Base-by-base conservation (phyloP, 2,113 vertebrate species). In the Tyrannus savana region DNA sequence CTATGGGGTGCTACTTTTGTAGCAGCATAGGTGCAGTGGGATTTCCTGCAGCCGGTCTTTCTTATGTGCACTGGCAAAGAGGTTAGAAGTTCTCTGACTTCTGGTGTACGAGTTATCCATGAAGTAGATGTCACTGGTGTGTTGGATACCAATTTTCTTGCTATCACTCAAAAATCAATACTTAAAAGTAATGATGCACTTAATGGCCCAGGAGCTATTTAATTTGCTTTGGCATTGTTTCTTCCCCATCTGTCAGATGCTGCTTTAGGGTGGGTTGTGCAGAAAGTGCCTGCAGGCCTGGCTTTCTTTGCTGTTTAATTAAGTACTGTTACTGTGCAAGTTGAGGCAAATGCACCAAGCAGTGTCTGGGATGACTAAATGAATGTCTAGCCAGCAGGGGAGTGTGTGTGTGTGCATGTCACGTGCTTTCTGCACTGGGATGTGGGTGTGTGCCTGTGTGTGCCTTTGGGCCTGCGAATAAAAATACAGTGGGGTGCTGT, bases 321-420 rank as follows among this genome's bases (percentile, higher is more conserved):
- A 93, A 89, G 79, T 92, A 19, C 41, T 89, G 91, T 89, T 93
- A 49, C 87, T 67, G 76, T 91, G 86, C 96, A 97, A 93, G 97
- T 93, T 71, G 79, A 95, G 93, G 68, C 97, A 97, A 64, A 94
- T 68, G 63, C 49, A 78, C 77, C 69, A 47, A 77, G 89, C 74
- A 60, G 21, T 2, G 39, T 69, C 75, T 96, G 76, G 47, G 59
- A 63, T 96, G 90, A 94, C 85, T 96, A 79, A 92, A 81, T 44
- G 25, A 69, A n/a, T 72, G 88, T 92, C 95, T 97, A 4, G 81
- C 68, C 82, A 92, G 78, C 71, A 88, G 76, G 59, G 46, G 37
- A 5, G 37, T 41, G 58, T 35, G 56, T 55, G 69, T 59, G 68
- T 19, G 37, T 33, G 47, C 28, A 2, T 27, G 22, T 68, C 83